Evolutionary conservation across 2,888 invertebrate genomes (phyloP).

Genomic region (Limnephilus rhombicus): DNA sequence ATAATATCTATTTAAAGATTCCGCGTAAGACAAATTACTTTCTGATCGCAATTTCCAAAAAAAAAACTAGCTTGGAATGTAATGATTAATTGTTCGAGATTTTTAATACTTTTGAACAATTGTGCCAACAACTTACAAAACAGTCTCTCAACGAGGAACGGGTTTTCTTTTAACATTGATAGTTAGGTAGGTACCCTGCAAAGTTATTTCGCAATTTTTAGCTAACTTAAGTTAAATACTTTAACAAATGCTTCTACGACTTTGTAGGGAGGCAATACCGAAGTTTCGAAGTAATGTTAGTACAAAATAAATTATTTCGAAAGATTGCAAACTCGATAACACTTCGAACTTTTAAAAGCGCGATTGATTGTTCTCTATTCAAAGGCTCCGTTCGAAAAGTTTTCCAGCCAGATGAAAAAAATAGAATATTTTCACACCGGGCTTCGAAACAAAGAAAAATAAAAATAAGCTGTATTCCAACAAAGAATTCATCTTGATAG

Average conservation of each 20-base stretch:
- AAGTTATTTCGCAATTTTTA: neutral
- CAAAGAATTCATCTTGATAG: neutral
- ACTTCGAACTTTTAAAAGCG: neutral
- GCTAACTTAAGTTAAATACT: neutral
- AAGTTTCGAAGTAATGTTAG: neutral
- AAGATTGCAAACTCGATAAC: slow-evolving; percentile 1
- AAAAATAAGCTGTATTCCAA: neutral
- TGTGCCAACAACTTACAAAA: neutral
- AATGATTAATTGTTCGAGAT: too few relatives aligned
- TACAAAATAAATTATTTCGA: neutral
- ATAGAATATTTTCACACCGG: neutral
- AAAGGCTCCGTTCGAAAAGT: neutral
- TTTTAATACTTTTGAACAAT: too few relatives aligned
- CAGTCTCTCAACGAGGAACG: neutral
- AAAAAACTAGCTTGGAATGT: neutral
- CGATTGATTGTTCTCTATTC: slow-evolving; percentile 1
- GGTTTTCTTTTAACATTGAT: neutral
- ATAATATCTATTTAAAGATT: too few relatives aligned
- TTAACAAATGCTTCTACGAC: neutral
- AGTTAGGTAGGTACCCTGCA: neutral
- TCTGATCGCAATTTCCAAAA: neutral
- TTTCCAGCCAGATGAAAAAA: neutral
- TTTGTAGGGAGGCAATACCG: neutral
- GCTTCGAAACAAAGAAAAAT: neutral
- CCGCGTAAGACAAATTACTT: neutral